Conservation (phyloP, 2,797 vertebrate species). For the Tragelaphus oryx region DNA sequence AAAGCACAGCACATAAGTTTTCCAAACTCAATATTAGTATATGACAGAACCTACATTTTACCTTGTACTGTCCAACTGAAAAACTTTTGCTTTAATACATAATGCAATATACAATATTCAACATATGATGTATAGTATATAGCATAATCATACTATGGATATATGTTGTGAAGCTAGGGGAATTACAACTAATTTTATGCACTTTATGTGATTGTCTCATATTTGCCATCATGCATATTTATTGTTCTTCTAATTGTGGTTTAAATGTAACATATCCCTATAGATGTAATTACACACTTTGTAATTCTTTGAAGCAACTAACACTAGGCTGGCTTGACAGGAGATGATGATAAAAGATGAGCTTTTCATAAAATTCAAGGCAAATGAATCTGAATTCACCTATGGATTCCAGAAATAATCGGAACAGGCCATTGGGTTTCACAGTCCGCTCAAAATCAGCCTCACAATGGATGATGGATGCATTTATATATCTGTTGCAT, state of each 20-base stretch:
- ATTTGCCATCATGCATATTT: background rate
- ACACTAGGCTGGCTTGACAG: background rate
- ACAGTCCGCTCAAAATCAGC: conserved; percentile 8
- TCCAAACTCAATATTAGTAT: background rate
- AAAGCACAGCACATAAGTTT: background rate
- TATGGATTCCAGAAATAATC: conserved; percentile 38
- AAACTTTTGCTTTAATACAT: background rate
- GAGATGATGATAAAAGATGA: conserved; percentile 19
- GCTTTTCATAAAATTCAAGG: conserved; percentile 47
- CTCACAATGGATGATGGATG: conserved; percentile 40
- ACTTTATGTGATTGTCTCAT: background rate
- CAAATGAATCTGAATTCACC: conserved; percentile 7
- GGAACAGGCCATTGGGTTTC: conserved; percentile 36
- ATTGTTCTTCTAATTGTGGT: conserved; percentile 23
- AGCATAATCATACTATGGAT: background rate
- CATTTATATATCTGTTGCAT: conserved; percentile 46
- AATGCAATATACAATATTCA: background rate
- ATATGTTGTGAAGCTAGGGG: background rate
- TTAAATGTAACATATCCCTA: background rate
- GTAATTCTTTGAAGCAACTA: background rate
- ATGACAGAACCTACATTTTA: background rate
- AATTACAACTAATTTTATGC: background rate
- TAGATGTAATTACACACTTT: background rate
- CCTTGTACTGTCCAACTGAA: background rate
- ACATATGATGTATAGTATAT: too few species aligned